phyloP scores from a whole-genome alignment of 2,113 vertebrate genomes.

The Mugil cephalus region DNA sequence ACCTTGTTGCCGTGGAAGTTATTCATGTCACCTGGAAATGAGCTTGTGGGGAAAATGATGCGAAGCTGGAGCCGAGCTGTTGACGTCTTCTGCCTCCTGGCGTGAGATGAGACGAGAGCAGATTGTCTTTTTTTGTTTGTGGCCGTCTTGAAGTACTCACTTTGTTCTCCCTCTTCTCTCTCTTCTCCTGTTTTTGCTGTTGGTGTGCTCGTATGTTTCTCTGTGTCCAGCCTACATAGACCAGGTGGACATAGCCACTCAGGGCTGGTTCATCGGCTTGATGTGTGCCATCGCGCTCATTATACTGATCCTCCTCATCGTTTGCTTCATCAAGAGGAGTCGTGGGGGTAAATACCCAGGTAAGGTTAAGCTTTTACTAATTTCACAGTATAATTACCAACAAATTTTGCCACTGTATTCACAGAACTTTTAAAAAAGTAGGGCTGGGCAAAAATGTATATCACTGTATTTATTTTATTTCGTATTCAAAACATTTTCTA shows the following conservation, averaged over 20 bases:
- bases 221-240: conserved; percentile 90
- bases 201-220: conserved; percentile 36
- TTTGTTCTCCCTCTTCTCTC: conserved; percentile 15
- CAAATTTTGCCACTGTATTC: background rate
- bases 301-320: conserved; percentile 96
- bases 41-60: background rate
- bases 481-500: no score
- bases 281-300: conserved; percentile 98
- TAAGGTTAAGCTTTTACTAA: conserved; percentile 69
- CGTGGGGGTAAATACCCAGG: conserved; percentile 97
- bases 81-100: background rate
- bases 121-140: background rate
- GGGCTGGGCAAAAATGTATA: no score
- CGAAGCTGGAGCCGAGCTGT: conserved; percentile 8
- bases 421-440: no score
- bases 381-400: background rate
- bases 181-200: conserved; percentile 4
- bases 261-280: conserved; percentile 99
- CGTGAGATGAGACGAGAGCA: background rate
- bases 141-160: conserved; percentile 11
- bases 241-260: conserved; percentile 95
- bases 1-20: background rate
- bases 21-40: background rate
- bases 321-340: conserved; percentile 99
- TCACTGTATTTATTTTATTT: no score